A percentile compares a stretch with the other conserved stretches of the same genome.
Evolutionary conservation across 2,113 vertebrate genomes (phyloP).

Genomic region (Pedionomus torquatus): DNA sequence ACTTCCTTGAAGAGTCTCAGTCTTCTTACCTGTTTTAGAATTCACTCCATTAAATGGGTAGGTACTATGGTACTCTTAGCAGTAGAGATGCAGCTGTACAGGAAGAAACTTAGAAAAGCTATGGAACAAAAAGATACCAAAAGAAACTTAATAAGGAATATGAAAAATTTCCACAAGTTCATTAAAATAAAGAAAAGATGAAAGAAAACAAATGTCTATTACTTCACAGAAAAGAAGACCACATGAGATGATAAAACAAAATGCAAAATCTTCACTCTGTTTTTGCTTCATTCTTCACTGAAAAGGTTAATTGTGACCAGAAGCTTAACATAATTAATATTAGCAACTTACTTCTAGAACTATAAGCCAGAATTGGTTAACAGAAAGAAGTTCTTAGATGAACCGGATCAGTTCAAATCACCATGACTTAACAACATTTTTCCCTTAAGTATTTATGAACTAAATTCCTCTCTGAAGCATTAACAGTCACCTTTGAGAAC

Average conservation of each 20-base stretch:
- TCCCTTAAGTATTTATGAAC: not conserved
- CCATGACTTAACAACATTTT: not conserved
- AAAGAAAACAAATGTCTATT: not conserved
- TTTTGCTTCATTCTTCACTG: not conserved
- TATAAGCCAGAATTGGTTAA: not conserved
- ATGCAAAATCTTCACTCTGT: not conserved
- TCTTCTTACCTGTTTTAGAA: not conserved
- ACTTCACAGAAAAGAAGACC: not conserved
- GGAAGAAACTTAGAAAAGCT: not conserved
- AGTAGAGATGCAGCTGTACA: not conserved
- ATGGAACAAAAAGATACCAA: not conserved
- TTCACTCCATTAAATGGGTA: not conserved
- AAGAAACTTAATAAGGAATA: not conserved
- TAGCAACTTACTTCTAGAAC: not conserved
- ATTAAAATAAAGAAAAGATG: not conserved
- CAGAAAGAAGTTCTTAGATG: not conserved
- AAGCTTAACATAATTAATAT: slow-evolving; percentile 5
- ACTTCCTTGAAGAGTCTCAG: not conserved
- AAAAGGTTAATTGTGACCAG: slow-evolving; percentile 37
- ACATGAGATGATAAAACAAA: not conserved
- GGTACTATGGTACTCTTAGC: not conserved
- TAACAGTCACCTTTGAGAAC: not conserved
- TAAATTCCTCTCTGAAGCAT: not conserved
- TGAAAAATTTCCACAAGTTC: not conserved
- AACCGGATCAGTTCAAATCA: not conserved